Conservation (phyloP, 1,140 invertebrate species). For the Hycleus phaleratus region DNA sequence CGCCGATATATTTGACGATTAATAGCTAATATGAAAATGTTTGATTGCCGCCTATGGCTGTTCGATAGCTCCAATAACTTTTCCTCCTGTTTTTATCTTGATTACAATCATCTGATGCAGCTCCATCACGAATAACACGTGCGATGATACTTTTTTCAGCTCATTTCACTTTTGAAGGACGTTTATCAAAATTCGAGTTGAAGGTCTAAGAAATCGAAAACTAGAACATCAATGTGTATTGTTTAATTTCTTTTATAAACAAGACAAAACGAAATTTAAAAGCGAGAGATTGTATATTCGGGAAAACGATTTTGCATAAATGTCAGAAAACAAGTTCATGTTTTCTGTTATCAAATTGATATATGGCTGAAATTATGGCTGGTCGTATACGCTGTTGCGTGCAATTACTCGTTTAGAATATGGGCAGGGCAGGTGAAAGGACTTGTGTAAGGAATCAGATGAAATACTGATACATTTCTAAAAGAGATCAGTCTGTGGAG, state of each 20-base stretch:
- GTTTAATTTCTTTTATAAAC: neutral
- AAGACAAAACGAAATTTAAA: no score
- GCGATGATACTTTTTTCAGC: neutral
- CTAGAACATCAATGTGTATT: neutral
- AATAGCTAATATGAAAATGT: no score
- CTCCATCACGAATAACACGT: neutral
- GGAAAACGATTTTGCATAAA: slow-evolving; percentile 7
- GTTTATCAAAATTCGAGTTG: neutral
- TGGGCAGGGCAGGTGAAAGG: slow-evolving; percentile 32
- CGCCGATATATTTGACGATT: no score
- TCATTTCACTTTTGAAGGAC: neutral
- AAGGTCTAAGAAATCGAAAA: neutral
- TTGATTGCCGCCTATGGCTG: no score
- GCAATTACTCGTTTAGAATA: slow-evolving; percentile 12
- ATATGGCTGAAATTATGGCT: slow-evolving; percentile 1
- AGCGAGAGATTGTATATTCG: neutral
- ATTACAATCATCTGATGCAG: no score
- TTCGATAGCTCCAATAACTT: no score
- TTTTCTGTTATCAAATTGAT: slow-evolving; percentile 11
- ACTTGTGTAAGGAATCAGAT: slow-evolving; percentile 26
- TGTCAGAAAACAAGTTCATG: slow-evolving; percentile 10
- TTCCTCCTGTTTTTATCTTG: no score
- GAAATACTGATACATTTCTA: slow-evolving; percentile 33
- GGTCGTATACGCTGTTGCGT: slow-evolving; percentile 4
- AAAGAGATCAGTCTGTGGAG: slow-evolving; percentile 30